Conservation (phyloP, 1,140 invertebrate genomes). For the Oryctes rhinoceros region DNA sequence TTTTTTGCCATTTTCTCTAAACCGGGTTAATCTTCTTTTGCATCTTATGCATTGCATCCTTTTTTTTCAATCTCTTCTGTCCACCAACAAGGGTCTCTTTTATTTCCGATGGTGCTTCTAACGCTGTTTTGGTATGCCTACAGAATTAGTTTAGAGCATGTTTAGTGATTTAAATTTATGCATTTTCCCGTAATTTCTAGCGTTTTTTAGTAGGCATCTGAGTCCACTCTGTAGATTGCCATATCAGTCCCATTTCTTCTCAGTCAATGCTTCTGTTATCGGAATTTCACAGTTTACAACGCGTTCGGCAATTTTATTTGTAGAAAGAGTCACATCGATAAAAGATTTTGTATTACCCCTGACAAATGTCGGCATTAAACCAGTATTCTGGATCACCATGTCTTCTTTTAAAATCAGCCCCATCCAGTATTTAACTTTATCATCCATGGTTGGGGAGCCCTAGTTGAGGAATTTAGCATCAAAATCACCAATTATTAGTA, state of each 20-base stretch:
- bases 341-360: conserved; percentile 42
- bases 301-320: conserved; percentile 25
- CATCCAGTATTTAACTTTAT: conserved; percentile 44
- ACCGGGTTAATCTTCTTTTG: background rate
- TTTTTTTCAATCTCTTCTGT: conserved; percentile 23
- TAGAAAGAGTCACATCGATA: conserved; percentile 48
- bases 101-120: background rate
- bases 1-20: background rate
- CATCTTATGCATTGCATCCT: background rate
- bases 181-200: background rate
- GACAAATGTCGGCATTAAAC: conserved; percentile 43
- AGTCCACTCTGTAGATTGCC: background rate
- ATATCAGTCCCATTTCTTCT: background rate
- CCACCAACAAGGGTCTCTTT: background rate
- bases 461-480: conserved; percentile 50
- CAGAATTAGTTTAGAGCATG: background rate
- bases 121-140: conserved; percentile 17
- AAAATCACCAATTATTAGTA: conserved; percentile 51
- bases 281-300: background rate
- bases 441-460: conserved; percentile 47
- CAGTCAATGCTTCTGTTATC: conserved; percentile 14
- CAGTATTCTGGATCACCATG: conserved; percentile 44
- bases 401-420: conserved; percentile 43
- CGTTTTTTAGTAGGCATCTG: background rate
- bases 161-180: background rate